Evolutionary conservation across 2,888 invertebrate genomes (phyloP).

Genomic region (Mesorhabditis belari): DNA sequence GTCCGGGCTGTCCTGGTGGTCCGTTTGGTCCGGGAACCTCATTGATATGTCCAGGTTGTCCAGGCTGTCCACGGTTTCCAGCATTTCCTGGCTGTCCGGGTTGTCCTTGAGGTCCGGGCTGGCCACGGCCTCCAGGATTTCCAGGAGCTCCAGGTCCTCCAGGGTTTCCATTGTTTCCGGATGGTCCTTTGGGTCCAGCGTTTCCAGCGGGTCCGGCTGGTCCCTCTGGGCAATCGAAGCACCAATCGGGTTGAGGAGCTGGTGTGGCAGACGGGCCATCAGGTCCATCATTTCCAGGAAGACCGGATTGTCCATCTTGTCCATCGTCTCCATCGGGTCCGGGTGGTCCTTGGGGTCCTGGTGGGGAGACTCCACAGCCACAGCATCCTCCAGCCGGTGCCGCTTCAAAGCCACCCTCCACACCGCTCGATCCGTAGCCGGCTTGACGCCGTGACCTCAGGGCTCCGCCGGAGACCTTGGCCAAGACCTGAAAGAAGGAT

Average conservation of each 20-base stretch:
- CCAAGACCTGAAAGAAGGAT: slow-evolving; percentile 20
- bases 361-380: slow-evolving; percentile 27
- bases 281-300: slow-evolving; percentile 39
- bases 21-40: background rate
- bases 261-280: slow-evolving; percentile 38
- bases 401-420: slow-evolving; percentile 17
- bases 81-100: slow-evolving; percentile 32
- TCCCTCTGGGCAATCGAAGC: slow-evolving; percentile 40
- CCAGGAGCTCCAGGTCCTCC: slow-evolving; percentile 37
- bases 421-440: slow-evolving; percentile 27
- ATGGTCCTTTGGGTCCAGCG: slow-evolving; percentile 39
- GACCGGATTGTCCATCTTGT: slow-evolving; percentile 32
- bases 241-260: slow-evolving; percentile 32
- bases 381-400: slow-evolving; percentile 30
- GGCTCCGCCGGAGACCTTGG: slow-evolving; percentile 34
- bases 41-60: slow-evolving; percentile 1
- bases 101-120: slow-evolving; percentile 35
- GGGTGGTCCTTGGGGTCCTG: slow-evolving; percentile 32
- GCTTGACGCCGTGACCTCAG: slow-evolving; percentile 35
- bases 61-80: slow-evolving; percentile 35
- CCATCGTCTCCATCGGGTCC: slow-evolving; percentile 32
- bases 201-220: slow-evolving; percentile 34
- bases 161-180: slow-evolving; percentile 23
- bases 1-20: background rate
- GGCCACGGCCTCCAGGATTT: slow-evolving; percentile 31